A percentile compares a stretch with the other conserved stretches of the same genome.
These are phyloP conservation scores for Amblyjoppa proteus DNA, from an alignment of 2,888 invertebrate genomes.

Conservation along the genomic window DNA sequence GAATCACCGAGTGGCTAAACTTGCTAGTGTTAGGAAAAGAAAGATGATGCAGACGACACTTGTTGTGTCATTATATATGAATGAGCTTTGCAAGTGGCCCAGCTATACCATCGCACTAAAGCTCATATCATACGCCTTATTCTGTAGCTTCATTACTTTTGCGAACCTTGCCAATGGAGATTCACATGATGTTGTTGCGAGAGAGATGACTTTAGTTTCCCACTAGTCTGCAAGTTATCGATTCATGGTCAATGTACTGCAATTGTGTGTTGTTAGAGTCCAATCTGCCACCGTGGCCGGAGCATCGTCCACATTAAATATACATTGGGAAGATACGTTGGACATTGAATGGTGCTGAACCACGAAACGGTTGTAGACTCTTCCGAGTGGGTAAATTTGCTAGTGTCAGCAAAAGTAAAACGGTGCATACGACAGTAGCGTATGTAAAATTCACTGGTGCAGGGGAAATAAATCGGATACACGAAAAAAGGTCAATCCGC, in stretches of 20 bases:
- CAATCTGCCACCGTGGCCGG: not conserved
- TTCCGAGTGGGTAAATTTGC: not conserved
- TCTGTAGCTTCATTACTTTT: not conserved
- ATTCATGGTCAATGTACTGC: not conserved
- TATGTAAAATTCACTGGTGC: not conserved
- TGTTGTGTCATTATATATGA: conserved; percentile 21
- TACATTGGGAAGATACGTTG: no score
- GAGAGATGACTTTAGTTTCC: not conserved
- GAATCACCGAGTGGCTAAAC: not conserved
- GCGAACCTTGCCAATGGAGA: conserved; percentile 4
- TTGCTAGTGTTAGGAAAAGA: not conserved
- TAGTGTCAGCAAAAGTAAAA: not conserved
- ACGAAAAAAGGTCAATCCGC: conserved; percentile 14
- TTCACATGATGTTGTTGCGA: conserved; percentile 1
- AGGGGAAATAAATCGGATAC: conserved; percentile 31
- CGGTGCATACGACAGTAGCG: not conserved
- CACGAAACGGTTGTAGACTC: not conserved
- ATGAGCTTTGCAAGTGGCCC: conserved; percentile 11
- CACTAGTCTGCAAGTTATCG: not conserved
- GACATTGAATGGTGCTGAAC: no score
- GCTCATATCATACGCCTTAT: not conserved
- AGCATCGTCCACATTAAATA: not conserved
- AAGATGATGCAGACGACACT: no score
- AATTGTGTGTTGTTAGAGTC: not conserved
- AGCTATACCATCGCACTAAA: conserved; percentile 10